Evolutionary conservation across 2,113 vertebrate species (phyloP), one percentile per base, ranked within the genome.

Genomic region (Tinamus guttatus): DNA sequence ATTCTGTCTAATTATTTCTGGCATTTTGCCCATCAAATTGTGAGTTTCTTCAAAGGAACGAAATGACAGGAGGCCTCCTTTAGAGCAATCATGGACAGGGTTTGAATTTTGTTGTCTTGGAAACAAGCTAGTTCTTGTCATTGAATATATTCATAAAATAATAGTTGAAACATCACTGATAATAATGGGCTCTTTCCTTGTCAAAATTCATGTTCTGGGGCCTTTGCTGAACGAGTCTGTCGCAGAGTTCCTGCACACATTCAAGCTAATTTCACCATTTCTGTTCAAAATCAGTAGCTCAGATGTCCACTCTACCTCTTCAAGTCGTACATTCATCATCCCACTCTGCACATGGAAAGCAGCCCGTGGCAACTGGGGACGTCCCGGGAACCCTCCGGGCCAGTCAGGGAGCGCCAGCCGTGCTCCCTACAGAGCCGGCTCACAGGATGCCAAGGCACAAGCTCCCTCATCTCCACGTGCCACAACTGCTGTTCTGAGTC

Each of bases 21-120:
- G 97, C 96, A 97, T 92, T 98, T 97, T 97, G 96, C 96, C 97
- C 97, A 98, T 97, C 96, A 98, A 97, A 98, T 96, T 96, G 96
- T 96, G 93, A 96, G 94, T 81, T 97, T 97, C 97, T 98, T 98
- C 97, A 98, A 98, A 98, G 96, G 94, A 95, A 97, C 0, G 34
- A 98, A 98, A 98, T 97, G 96, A 97, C 96, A 97, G 96, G 95
- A 93, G 96, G 96, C 96, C 94, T 97, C 94, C 95, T 98, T 97
- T 94, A 34, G 65, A 95, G 96, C 92, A 95, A 97, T 85, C 93
- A 96, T 95, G 96, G 94, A 96, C 49, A 15, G 82, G 75, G 86
- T 96, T 98, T 98, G 95, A 98, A 98, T 98, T 93, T 97, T 97
- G 97, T 98, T 98, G 98, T 98, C 98, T 97, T 98, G 97, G 98